These are phyloP conservation scores for Dasysyrphus tricinctus DNA, from an alignment of 2,888 invertebrate species.

Conservation along the genomic window DNA sequence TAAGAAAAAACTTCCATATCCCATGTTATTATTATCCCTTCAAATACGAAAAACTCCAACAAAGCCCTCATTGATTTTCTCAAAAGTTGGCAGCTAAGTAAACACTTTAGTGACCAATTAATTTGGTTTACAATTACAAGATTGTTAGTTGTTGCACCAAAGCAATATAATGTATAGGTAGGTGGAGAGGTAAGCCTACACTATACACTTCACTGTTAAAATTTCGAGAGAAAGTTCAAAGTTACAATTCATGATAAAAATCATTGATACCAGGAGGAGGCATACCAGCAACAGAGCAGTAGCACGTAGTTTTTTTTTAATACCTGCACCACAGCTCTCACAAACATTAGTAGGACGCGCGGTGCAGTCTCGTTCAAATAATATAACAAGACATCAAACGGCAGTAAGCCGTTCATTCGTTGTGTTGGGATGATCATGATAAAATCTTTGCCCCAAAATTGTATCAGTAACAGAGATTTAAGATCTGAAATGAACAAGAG, in stretches of 20 bases:
- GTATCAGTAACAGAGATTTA: slow-evolving; percentile 49
- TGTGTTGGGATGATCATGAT: slow-evolving; percentile 39
- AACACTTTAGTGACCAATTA: slow-evolving; percentile 46
- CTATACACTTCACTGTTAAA: background rate
- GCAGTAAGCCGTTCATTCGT: slow-evolving; percentile 27
- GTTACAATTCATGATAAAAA: slow-evolving; percentile 58
- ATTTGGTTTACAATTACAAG: slow-evolving; percentile 40
- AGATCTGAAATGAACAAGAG: slow-evolving; percentile 25
- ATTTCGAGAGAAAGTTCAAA: slow-evolving; percentile 68
- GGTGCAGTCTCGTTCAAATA: background rate
- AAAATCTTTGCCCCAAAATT: slow-evolving; percentile 57
- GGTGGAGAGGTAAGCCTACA: background rate
- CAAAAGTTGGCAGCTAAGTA: slow-evolving; percentile 8
- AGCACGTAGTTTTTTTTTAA: slow-evolving; percentile 17
- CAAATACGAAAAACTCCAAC: background rate
- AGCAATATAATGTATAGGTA: background rate
- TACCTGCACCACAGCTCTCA: slow-evolving; percentile 5
- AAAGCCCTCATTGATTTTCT: slow-evolving; percentile 2
- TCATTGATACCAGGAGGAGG: slow-evolving; percentile 28
- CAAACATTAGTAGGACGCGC: slow-evolving; percentile 12
- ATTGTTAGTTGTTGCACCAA: background rate
- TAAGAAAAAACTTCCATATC: background rate
- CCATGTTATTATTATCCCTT: background rate
- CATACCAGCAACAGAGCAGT: background rate
- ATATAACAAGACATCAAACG: slow-evolving; percentile 36